Evolutionary conservation across 2,797 vertebrate genomes (phyloP), one percentile per base, ranked within the genome.

Genomic region (Tarsius wallacei): DNA sequence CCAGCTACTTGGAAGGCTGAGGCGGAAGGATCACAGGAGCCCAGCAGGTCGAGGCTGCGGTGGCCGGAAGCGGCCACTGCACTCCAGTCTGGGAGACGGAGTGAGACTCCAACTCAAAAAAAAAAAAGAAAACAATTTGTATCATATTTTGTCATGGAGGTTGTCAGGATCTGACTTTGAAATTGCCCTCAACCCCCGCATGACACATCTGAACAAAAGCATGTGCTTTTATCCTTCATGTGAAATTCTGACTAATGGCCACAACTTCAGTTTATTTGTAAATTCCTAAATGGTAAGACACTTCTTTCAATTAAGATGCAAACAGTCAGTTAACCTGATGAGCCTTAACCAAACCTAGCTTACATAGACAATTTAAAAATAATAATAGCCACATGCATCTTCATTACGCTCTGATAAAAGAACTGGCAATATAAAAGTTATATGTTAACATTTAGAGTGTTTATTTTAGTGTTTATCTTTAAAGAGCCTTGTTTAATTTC

Each of bases 181-280:
- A 85, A 55, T 0, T 68, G 61, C n/a, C 57, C 66, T 33, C 28
- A 12, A 2, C 15, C n/a, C 13, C 14, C 51, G 3, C 1, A 74
- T 3, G 2, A 16, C 42, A 42, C 13, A 26, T 7, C 9, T 7
- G 13, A 57, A 42, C 33, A 26, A 70, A 19, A 3, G 14, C n/a
- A 6, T 0, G 0, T 13, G 47, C 55, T 88, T 28, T n/a, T 21
- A 2, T 51, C 63, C 42, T 53, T 17, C 28, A 17, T 0, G 1
- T n/a, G 47, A 28, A n/a, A 3, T 5, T 36, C 19, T 53, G 28
- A 4, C 64, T 59, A 31, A 8, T 0, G 0, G 10, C 19, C 11
- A 7, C 19, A 6, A 36, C 36, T 70, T 51, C 3, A 5, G 36
- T 63, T 26, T 42, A 19, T 0, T 57, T 2, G 5, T 24, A 63